Conservation (phyloP, 2,113 vertebrate genomes). For the Rallus limicola region DNA sequence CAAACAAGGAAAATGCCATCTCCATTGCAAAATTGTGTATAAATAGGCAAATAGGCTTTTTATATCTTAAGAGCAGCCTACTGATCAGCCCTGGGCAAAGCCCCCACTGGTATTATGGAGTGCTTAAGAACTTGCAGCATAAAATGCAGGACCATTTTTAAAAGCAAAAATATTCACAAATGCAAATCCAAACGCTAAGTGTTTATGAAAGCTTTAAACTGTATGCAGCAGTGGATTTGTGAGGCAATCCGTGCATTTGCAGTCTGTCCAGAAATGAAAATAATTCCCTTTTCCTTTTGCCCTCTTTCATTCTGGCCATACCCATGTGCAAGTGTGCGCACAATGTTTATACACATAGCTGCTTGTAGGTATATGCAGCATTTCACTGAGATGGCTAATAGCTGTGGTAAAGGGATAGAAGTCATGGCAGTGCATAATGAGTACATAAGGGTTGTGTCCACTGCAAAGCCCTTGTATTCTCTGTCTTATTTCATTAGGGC, state of each 20-base stretch:
- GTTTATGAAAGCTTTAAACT: not conserved
- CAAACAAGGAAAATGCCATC: not conserved
- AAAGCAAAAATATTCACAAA: constrained; percentile 2
- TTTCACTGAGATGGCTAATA: not conserved
- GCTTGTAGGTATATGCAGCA: not conserved
- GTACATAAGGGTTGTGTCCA: not conserved
- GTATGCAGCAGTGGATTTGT: not conserved
- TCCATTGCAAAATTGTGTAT: not conserved
- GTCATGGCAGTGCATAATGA: not conserved
- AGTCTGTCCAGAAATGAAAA: not conserved
- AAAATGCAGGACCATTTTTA: not conserved
- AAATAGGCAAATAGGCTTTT: not conserved
- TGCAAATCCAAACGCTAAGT: not conserved
- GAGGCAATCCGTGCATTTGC: not conserved
- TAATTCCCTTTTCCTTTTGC: not conserved
- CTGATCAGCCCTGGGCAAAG: not conserved
- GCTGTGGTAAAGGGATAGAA: not conserved
- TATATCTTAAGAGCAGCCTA: not conserved
- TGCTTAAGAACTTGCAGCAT: not conserved
- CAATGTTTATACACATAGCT: not conserved
- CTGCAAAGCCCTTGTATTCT: not conserved
- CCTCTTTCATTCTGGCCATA: not conserved
- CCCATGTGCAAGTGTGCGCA: not conserved
- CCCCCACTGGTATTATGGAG: not conserved
- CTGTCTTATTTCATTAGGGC: constrained; percentile 18